These are phyloP conservation scores for Hypselothyrea guttata DNA, from an alignment of 2,888 invertebrate species.

Conservation along the genomic window DNA sequence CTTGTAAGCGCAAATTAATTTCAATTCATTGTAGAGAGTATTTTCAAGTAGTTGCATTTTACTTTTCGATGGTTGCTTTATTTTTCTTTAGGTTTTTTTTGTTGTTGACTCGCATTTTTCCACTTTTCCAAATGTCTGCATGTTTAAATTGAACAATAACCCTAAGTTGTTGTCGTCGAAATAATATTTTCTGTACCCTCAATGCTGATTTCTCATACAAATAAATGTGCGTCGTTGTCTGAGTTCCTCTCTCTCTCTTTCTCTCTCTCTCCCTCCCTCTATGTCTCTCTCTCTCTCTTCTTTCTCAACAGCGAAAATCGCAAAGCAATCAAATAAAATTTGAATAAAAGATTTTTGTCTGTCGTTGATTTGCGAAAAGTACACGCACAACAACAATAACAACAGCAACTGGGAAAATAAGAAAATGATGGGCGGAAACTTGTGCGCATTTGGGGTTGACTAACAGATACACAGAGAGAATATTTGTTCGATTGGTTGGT, in stretches of 20 bases:
- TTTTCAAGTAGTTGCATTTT: too few relatives aligned
- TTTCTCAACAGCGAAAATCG: conserved; percentile 67
- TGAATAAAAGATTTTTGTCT: conserved; percentile 79
- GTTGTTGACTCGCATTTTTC: conserved; percentile 41
- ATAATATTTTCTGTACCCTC: conserved; percentile 72
- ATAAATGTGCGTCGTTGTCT: conserved; percentile 47
- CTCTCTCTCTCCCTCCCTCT: conserved; percentile 4
- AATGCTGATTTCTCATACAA: conserved; percentile 69
- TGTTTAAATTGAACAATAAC: conserved; percentile 74
- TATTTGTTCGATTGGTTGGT: background rate
- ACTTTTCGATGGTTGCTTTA: background rate
- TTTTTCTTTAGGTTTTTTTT: conserved; percentile 9
- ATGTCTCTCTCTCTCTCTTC: conserved; percentile 13
- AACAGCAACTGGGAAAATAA: conserved; percentile 39
- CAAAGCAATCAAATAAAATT: conserved; percentile 80
- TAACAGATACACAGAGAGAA: conserved; percentile 7
- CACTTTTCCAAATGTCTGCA: conserved; percentile 65
- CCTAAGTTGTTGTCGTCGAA: conserved; percentile 76
- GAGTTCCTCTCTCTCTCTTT: conserved; percentile 7
- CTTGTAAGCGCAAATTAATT: too few relatives aligned
- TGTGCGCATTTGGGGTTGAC: conserved; percentile 46
- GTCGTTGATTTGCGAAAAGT: conserved; percentile 76
- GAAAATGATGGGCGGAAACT: conserved; percentile 61
- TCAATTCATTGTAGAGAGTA: too few relatives aligned
- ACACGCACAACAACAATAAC: conserved; percentile 42